phyloP scores from a whole-genome alignment of 2,888 invertebrate genomes.

The Philonicus albiceps region DNA sequence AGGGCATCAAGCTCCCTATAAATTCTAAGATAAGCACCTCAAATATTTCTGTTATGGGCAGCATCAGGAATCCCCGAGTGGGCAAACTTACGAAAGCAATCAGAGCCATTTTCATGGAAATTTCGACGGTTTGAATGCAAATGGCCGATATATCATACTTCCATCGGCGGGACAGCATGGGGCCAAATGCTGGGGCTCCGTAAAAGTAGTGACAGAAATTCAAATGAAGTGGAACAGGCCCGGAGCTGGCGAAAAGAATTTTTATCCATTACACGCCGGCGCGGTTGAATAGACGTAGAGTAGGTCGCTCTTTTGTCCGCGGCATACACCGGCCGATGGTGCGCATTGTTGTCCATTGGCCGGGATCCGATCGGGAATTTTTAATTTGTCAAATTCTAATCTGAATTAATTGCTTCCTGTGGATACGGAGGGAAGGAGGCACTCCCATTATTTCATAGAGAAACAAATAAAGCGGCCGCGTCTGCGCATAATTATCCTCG shows the following conservation, averaged over 20 bases:
- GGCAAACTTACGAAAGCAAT: constrained; percentile 6
- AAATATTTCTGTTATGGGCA: background rate
- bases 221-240: constrained; percentile 5
- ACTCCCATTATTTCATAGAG: background rate
- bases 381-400: constrained; percentile 22
- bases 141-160: constrained; percentile 33
- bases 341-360: background rate
- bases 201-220: constrained; percentile 6
- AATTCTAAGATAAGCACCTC: background rate
- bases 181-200: background rate
- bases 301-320: background rate
- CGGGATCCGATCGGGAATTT: background rate
- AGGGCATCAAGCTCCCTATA: background rate
- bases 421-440: background rate
- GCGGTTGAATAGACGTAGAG: background rate
- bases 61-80: background rate
- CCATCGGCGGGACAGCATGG: constrained; percentile 41
- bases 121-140: constrained; percentile 31
- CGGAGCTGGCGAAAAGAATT: constrained; percentile 4
- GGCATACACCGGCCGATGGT: background rate
- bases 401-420: constrained; percentile 21
- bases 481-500: background rate
- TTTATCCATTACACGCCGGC: background rate
- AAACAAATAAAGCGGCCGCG: background rate
- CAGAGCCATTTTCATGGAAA: constrained; percentile 17